Conservation (phyloP, 2,797 vertebrate genomes). For the Ambastaia sidthimunki region DNA sequence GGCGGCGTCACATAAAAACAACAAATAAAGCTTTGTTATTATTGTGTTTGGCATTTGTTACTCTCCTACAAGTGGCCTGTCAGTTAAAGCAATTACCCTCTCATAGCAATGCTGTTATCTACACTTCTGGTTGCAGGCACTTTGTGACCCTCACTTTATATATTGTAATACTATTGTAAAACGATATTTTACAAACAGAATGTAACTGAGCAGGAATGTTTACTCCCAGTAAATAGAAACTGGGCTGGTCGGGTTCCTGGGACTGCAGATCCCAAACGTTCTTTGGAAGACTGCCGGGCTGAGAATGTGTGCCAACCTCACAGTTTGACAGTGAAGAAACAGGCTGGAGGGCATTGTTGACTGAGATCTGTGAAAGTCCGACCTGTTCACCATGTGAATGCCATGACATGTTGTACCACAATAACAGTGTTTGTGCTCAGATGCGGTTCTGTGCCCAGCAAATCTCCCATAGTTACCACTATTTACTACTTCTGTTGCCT, state of each 20-base stretch:
- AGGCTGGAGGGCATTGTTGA: constrained; percentile 71
- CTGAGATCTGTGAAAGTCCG: constrained; percentile 69
- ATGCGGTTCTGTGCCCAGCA: constrained; percentile 22
- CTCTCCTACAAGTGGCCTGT: constrained; percentile 33
- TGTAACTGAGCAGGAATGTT: constrained; percentile 39
- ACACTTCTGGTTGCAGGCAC: background rate
- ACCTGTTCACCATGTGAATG: constrained; percentile 63
- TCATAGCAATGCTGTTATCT: background rate
- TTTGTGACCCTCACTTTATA: constrained; percentile 1
- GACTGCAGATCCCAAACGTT: constrained; percentile 34
- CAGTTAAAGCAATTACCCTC: constrained; percentile 26
- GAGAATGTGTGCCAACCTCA: constrained; percentile 34
- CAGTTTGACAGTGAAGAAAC: constrained; percentile 57
- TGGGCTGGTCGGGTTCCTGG: constrained; percentile 39
- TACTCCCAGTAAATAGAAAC: constrained; percentile 36
- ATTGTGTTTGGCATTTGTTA: constrained; percentile 9
- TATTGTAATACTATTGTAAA: constrained; percentile 15
- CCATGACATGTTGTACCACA: constrained; percentile 48
- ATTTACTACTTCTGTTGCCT: constrained; percentile 8
- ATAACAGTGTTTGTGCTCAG: constrained; percentile 31
- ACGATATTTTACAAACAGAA: constrained; percentile 30
- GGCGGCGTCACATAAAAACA: constrained; percentile 4
- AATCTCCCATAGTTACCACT: constrained; percentile 6
- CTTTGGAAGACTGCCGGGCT: constrained; percentile 18
- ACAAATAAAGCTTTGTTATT: constrained; percentile 3